These are phyloP conservation scores for Mionectes olivaceus DNA, from an alignment of 2,797 vertebrate species.

Conservation along the genomic window DNA sequence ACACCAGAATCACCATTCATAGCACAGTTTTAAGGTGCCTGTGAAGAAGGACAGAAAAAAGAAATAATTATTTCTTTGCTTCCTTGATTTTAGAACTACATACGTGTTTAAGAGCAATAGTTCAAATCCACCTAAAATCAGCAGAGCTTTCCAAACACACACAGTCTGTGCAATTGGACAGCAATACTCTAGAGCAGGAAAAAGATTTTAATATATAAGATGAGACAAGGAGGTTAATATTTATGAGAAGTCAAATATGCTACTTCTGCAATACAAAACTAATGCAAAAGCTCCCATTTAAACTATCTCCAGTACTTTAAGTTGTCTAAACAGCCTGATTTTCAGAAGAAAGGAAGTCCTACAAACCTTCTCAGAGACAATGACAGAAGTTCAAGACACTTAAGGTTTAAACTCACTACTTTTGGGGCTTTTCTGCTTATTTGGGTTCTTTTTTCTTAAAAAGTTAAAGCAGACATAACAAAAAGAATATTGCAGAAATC, in stretches of 20 bases:
- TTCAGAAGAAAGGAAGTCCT: neutral
- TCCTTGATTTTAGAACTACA: neutral
- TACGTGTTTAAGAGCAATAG: neutral
- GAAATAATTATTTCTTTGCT: neutral
- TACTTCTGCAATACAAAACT: neutral
- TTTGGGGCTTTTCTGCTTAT: neutral
- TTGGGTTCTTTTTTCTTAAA: neutral
- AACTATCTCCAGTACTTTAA: neutral
- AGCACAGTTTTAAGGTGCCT: conserved; percentile 70
- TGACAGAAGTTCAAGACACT: rapidly evolving
- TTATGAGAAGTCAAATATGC: neutral
- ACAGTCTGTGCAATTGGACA: neutral
- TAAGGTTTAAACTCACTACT: neutral
- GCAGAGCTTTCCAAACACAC: neutral
- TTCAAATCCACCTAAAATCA: neutral
- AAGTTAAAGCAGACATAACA: neutral
- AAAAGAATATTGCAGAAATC: neutral
- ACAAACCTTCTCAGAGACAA: neutral
- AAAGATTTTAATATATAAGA: neutral
- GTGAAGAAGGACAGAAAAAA: neutral
- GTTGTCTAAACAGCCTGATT: neutral
- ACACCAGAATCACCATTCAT: conserved; percentile 96
- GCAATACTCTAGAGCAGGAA: neutral
- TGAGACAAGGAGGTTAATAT: neutral
- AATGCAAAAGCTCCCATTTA: neutral